Base-by-base conservation (phyloP, 2,888 invertebrate genomes). In the Phyllotreta cruciferae region DNA sequence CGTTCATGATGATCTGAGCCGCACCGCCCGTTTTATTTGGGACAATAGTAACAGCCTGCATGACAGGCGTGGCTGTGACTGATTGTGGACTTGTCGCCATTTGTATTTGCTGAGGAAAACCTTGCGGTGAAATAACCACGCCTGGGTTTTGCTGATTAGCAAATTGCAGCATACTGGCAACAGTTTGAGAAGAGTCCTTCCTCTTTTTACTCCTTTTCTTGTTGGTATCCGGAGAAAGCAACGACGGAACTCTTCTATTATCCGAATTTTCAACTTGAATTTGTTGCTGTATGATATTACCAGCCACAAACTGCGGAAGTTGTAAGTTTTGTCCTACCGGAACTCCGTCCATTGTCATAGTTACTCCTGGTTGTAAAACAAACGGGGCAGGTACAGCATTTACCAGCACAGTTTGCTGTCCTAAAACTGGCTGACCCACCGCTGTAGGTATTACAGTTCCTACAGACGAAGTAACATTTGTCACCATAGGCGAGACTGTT, bases 331-430 rank as follows among this genome's bases (percentile, higher is more conserved):
- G 90, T 62, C 89, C 87, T 34, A 76, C 74, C 0, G 75, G 72
- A 68, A 76, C 74, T 0, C 90, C 89, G 70, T 92, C 92, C 71
- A 92, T 88, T 0, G 90, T 86, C 86, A 92, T 88, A 0, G 81
- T 78, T 69, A 91, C 87, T 1, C 90, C 86, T 0, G 91, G 90
- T 74, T 93, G 93, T 45, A 93, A 85, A 5, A 93, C 88, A 70
- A 92, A 90, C 0, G 92, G 92, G 11, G 90, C 84, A 53, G 89
- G 90, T 66, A 93, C 81, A 0, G 93, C 88, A 75, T 94, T 94
- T 0, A 94, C 89, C 4, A 94, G 85, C 0, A 93, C 91, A 0
- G 92, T 89, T 35, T 90, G 90, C 75, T 88, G 91, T 35, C 90
- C 90, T 1, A 91, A 84, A 11, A 91, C 86, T 74, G 89, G 86